phyloP scores from a whole-genome alignment of 2,797 vertebrate genomes.

The Pseudochirops cupreus region DNA sequence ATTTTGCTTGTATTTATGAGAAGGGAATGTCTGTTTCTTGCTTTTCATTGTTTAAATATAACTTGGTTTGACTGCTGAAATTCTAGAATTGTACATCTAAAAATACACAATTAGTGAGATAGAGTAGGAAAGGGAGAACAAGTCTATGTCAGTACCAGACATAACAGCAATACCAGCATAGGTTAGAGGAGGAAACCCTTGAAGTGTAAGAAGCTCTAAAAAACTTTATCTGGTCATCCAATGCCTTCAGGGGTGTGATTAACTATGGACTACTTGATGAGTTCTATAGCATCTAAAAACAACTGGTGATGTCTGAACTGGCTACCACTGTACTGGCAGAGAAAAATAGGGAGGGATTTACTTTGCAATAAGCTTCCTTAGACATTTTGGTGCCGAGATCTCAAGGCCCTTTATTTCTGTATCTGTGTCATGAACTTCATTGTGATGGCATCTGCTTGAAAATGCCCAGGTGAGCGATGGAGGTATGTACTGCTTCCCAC shows the following conservation, averaged over 20 bases:
- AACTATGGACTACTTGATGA: not conserved
- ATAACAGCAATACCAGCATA: not conserved
- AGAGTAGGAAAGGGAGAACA: not conserved
- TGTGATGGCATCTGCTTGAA: not conserved
- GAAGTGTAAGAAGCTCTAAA: not conserved
- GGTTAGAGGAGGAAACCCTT: not conserved
- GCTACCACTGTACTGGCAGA: not conserved
- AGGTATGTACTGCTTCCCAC: not conserved
- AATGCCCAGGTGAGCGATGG: not conserved
- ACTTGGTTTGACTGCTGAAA: not conserved
- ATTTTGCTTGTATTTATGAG: not conserved
- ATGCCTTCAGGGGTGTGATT: not conserved
- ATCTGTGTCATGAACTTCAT: not conserved
- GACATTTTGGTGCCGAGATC: not conserved
- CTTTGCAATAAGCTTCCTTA: not conserved
- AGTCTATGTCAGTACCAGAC: not conserved
- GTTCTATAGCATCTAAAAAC: not conserved
- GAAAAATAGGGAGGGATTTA: not conserved
- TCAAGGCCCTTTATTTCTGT: not conserved
- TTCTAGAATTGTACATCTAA: not conserved
- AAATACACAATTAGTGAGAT: not conserved
- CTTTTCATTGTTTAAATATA: constrained; percentile 48
- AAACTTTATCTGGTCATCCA: not conserved
- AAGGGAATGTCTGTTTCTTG: not conserved
- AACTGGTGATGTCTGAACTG: not conserved